phyloP scores from a whole-genome alignment of 2,113 vertebrate genomes.

The Neofelis nebulosa region DNA sequence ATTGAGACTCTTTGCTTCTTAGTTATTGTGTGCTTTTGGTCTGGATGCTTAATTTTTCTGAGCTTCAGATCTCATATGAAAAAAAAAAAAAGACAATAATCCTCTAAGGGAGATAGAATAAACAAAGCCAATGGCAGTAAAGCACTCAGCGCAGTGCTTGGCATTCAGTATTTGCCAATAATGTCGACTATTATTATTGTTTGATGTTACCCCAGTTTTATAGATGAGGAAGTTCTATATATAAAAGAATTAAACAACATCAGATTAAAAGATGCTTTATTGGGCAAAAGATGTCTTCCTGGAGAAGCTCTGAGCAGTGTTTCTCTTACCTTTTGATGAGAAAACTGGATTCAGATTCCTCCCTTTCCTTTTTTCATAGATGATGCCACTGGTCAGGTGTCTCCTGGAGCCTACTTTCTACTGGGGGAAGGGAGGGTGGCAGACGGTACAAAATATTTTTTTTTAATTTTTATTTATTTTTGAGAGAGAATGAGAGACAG shows the following conservation, averaged over 20 bases:
- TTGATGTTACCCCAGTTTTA: not conserved
- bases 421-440: not conserved
- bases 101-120: not conserved
- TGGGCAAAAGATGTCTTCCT: not conserved
- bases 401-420: not conserved
- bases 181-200: not conserved
- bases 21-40: not conserved
- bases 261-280: conserved; percentile 11
- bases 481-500: no score
- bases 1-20: not conserved
- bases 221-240: not conserved
- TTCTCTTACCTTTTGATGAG: not conserved
- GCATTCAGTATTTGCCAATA: not conserved
- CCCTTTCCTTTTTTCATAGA: not conserved
- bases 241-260: not conserved
- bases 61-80: not conserved
- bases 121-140: not conserved
- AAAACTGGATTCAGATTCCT: not conserved
- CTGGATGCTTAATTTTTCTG: conserved; percentile 7
- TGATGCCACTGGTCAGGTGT: not conserved
- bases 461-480: no score
- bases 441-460: not conserved
- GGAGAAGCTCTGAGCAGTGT: not conserved
- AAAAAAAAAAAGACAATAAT: not conserved
- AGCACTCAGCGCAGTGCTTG: not conserved